Percentiles rank a stretch among this genome's conserved stretches.
phyloP scores from a whole-genome alignment of 1,140 invertebrate genomes.

The Drosophila arawakana region DNA sequence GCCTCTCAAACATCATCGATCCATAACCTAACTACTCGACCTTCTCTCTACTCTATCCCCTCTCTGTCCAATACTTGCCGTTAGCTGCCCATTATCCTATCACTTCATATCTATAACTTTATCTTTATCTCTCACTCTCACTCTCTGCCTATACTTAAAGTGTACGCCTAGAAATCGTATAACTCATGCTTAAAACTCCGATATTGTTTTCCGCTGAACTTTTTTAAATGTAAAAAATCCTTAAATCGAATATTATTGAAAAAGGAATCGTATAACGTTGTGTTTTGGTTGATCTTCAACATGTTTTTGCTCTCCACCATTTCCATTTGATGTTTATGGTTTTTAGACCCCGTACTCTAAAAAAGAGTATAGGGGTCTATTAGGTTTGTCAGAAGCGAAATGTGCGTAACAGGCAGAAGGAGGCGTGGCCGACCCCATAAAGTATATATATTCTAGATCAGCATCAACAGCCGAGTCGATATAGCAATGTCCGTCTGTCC shows the following conservation, averaged over 20 bases:
- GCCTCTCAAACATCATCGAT: constrained; percentile 15
- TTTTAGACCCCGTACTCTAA: too few relatives aligned
- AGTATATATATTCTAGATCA: too few relatives aligned
- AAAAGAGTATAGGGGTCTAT: too few relatives aligned
- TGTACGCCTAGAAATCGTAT: constrained; percentile 68
- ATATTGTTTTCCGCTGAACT: too few relatives aligned
- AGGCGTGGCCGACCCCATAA: too few relatives aligned
- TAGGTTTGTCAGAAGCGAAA: too few relatives aligned
- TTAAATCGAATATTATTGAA: constrained; percentile 61
- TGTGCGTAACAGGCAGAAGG: too few relatives aligned
- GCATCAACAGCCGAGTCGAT: too few relatives aligned
- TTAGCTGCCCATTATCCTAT: constrained; percentile 41
- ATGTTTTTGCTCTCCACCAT: constrained; percentile 30
- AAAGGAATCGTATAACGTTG: constrained; percentile 81
- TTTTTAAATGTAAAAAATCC: constrained; percentile 41
- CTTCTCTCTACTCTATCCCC: neutral
- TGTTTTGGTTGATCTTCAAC: constrained; percentile 63
- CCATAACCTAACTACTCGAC: constrained; percentile 2
- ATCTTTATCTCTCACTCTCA: constrained; percentile 18
- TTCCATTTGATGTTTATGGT: constrained; percentile 56
- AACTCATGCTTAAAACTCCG: constrained; percentile 49
- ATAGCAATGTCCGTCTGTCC: too few relatives aligned
- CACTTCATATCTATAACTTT: constrained; percentile 22
- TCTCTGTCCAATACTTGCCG: too few relatives aligned
- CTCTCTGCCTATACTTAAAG: constrained; percentile 30